Base-by-base conservation (phyloP, 2,888 invertebrate genomes). In the Drosophila nr. fundita region DNA sequence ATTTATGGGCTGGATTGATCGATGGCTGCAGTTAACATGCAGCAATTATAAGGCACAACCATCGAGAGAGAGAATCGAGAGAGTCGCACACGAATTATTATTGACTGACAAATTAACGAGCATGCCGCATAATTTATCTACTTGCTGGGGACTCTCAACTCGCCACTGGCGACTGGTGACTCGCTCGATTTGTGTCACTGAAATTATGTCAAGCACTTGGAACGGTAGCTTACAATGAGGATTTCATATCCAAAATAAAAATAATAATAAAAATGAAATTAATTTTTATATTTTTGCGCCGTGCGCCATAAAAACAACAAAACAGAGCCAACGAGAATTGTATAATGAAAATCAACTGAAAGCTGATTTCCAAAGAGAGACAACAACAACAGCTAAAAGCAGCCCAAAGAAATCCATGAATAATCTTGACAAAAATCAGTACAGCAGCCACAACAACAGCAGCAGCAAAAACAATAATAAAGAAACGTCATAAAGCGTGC, bases 31-130 rank as follows among this genome's bases (percentile, higher is more conserved):
- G 77, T 80, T 84, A 84, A 87, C 86, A 89, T 86, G 87, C 89
- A 83, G 82, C 90, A 91, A 91, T 91, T 91, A 91, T 83, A 78
- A 89, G 68, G 73, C 80, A 59, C 73, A 72, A 63, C 72, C 21
- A 45, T 24, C 21, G 27, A 32, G 30, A 45, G 30, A 45, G 34
- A 13, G 32, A 55, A 42, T 36, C 45, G 57, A 69, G 61, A 54
- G 69, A 58, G 36, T 36, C 62, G 64, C 68, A 57, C 32, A 63
- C 71, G 73, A 78, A 80, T 81, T 81, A 82, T 82, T 78, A 88
- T 86, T 86, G 86, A 86, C 82, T 86, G 86, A 86, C 87, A 84
- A 88, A 86, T 87, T 86, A 87, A 87, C 75, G 86, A 83, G 79
- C 70, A 50, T 63, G 55, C 29, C 27, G 49, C 57, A 54, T 64